A percentile compares a stretch with the other conserved stretches of the same genome.
Evolutionary conservation across 2,113 vertebrate genomes (phyloP).

Genomic region (Dasyornis broadbenti): DNA sequence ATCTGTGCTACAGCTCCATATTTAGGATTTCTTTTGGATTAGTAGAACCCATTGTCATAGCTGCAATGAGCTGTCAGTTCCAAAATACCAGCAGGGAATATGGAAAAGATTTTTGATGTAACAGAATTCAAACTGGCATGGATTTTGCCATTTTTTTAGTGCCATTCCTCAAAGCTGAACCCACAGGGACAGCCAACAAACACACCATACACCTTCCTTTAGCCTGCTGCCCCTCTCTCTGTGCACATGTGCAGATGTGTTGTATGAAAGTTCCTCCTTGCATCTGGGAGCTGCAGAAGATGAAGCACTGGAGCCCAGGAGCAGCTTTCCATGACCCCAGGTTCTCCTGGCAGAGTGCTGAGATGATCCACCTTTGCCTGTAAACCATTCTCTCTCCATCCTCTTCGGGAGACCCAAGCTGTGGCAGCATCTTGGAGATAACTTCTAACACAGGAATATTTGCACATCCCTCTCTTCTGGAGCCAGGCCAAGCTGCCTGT

Average conservation of each 20-base stretch:
- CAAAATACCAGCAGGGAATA: neutral
- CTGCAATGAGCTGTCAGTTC: neutral
- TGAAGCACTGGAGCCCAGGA: neutral
- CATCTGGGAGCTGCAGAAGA: neutral
- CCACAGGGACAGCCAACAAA: neutral
- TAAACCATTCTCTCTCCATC: neutral
- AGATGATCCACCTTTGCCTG: neutral
- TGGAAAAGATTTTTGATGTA: neutral
- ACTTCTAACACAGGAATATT: neutral
- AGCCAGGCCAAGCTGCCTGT: conserved; percentile 28
- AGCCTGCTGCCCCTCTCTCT: neutral
- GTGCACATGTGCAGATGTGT: neutral
- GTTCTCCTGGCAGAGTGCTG: neutral
- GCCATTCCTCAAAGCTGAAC: neutral
- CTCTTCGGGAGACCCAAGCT: neutral
- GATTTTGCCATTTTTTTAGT: neutral
- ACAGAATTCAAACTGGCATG: neutral
- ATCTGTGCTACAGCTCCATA: neutral
- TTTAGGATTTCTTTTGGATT: neutral
- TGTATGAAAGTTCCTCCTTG: neutral
- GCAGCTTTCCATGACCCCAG: neutral
- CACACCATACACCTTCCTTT: neutral
- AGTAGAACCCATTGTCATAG: neutral
- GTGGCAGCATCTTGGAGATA: conserved; percentile 17
- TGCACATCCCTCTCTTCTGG: conserved; percentile 14